phyloP scores from a whole-genome alignment of 2,113 vertebrate species.

The Tachysurus fulvidraco region DNA sequence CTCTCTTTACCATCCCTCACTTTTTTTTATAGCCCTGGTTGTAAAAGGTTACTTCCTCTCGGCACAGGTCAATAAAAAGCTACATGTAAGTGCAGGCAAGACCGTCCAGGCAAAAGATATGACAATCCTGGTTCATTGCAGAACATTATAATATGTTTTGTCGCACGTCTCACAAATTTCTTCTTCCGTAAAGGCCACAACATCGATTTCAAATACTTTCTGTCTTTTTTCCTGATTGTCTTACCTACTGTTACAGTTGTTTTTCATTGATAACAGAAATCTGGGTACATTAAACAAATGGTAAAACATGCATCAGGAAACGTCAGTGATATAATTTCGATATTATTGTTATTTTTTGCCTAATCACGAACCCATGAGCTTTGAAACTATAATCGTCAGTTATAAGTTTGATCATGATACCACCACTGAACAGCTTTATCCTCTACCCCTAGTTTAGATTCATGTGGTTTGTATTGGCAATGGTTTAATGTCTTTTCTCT shows the following conservation, averaged over 20 bases:
- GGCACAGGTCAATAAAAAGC: slow-evolving; percentile 8
- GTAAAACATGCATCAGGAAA: background rate
- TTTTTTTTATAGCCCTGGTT: background rate
- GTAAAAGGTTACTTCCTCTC: slow-evolving; percentile 20
- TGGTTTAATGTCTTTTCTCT: background rate
- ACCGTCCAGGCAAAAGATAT: background rate
- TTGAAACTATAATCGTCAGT: background rate
- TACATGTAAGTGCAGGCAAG: background rate
- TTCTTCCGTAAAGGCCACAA: background rate
- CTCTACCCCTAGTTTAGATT: background rate
- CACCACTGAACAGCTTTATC: background rate
- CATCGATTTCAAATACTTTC: too few species aligned
- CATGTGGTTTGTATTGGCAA: background rate
- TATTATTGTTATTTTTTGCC: background rate
- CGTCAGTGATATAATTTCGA: background rate
- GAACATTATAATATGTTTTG: background rate
- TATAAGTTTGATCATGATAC: background rate
- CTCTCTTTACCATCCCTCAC: background rate
- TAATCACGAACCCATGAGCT: background rate
- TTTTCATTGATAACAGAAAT: background rate
- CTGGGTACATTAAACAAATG: background rate
- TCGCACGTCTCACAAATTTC: background rate
- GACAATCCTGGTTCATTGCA: background rate
- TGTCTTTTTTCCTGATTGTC: background rate
- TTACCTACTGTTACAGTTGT: background rate